These are phyloP conservation scores for Typhlomys cinereus DNA, from an alignment of 2,113 vertebrate genomes.

Conservation along the genomic window DNA sequence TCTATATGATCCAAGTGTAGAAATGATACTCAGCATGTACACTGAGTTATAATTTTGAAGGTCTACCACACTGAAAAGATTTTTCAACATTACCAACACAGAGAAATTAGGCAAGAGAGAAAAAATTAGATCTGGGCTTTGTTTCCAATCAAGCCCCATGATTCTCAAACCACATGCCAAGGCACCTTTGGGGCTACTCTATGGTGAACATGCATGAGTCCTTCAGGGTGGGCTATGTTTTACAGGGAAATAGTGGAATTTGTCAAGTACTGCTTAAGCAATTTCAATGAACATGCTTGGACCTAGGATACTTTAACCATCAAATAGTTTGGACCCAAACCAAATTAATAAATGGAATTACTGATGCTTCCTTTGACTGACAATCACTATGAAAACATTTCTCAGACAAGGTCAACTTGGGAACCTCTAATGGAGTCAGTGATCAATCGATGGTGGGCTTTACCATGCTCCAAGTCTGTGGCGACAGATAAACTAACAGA, in stretches of 20 bases:
- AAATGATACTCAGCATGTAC: conserved; percentile 71
- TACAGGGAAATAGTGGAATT: neutral
- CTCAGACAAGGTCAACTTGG: neutral
- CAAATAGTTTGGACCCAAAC: neutral
- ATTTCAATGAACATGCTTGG: neutral
- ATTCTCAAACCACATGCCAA: neutral
- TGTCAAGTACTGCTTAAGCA: neutral
- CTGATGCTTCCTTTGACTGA: neutral
- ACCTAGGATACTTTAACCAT: neutral
- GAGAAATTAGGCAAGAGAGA: neutral
- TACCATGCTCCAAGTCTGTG: neutral
- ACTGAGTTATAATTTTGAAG: conserved; percentile 67
- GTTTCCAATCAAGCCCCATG: neutral
- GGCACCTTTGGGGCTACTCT: neutral
- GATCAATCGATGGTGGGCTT: neutral
- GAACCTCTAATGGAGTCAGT: neutral
- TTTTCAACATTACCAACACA: neutral
- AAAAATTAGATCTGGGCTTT: neutral
- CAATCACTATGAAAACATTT: neutral
- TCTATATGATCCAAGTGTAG: conserved; percentile 70
- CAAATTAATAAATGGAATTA: neutral
- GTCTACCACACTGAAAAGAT: conserved; percentile 70
- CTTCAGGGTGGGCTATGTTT: neutral
- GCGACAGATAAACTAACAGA: neutral
- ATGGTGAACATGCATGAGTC: neutral